Evolutionary conservation across 2,888 invertebrate species (phyloP), one percentile per base, ranked within the genome.

Genomic region (Brachynemurus nebulosus): DNA sequence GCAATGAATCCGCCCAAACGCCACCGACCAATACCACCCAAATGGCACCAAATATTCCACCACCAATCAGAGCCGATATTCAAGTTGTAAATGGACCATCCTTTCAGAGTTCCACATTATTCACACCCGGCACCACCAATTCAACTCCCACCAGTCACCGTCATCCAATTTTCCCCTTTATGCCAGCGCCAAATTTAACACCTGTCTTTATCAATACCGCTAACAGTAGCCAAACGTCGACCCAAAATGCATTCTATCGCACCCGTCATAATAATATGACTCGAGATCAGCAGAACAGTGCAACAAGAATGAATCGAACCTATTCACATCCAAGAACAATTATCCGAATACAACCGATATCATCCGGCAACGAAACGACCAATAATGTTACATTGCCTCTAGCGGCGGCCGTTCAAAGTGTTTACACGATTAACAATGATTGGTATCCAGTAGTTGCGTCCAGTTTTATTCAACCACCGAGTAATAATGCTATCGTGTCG

Each of bases 321-420:
- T 5, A 37, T 19, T 20, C 19, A 12, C 35, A 34, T 20, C 33
- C 20, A 19, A 23, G 27, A 17, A 42, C 27, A 34, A 42, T 42
- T 33, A 42, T 42, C 12, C n/a, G 20, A 34, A 42, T 42, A 12
- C 42, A 42, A 34, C 42, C 42, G 7, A 7, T 14, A 6, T 19
- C 18, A 9, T 25, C 20, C 7, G 11, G 16, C 12, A 19, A 19
- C 18, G 6, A 8, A 21, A 23, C 20, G 12, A 39, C n/a, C 23
- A 30, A 16, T 18, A 42, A 25, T 12, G n/a, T 35, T 17, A 16
- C 34, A 5, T 12, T 33, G 3, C 34, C 42, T 12, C 17, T 40
- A 16, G 27, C 42, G 7, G 23, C 42, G 12, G 18, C 20, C 11
- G 34, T 42, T 18, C 42, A 42, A 34, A 19, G 25, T 11, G 16